Conservation (phyloP, 2,113 vertebrate genomes). For the Sylvietta virens region DNA sequence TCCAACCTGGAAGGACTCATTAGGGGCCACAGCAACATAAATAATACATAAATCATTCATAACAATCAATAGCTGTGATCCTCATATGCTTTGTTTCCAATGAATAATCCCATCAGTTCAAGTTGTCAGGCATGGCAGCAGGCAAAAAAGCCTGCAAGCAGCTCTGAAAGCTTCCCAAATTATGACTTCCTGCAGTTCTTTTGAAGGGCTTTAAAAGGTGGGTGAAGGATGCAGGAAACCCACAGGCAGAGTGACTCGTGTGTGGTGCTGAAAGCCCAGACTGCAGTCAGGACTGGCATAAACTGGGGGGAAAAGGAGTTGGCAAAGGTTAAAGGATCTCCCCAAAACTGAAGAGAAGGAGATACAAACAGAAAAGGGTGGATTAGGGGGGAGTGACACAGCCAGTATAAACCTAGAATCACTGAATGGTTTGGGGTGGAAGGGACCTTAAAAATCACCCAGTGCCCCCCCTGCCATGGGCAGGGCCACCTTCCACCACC, state of each 20-base stretch:
- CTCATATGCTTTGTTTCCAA: background rate
- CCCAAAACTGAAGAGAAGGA: background rate
- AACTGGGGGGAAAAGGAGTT: background rate
- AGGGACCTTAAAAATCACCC: background rate
- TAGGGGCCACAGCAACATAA: background rate
- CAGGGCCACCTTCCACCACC: accelerated
- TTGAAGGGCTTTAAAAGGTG: background rate
- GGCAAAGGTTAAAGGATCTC: background rate
- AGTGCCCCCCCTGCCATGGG: background rate
- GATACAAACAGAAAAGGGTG: background rate
- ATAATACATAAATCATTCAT: background rate
- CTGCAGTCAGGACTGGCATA: background rate
- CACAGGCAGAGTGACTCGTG: background rate
- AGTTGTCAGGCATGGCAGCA: background rate
- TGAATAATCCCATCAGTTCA: background rate
- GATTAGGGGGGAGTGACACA: background rate
- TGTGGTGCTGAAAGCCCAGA: background rate
- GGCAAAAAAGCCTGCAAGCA: background rate
- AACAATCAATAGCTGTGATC: background rate
- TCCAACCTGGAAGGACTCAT: background rate
- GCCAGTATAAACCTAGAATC: too few species aligned
- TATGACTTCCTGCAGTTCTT: background rate
- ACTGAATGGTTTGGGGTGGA: background rate
- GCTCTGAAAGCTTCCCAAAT: background rate
- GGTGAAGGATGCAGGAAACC: background rate